Evolutionary conservation across 1,140 invertebrate genomes (phyloP), one percentile per base, ranked within the genome.

Genomic region (Dryas iulia): DNA sequence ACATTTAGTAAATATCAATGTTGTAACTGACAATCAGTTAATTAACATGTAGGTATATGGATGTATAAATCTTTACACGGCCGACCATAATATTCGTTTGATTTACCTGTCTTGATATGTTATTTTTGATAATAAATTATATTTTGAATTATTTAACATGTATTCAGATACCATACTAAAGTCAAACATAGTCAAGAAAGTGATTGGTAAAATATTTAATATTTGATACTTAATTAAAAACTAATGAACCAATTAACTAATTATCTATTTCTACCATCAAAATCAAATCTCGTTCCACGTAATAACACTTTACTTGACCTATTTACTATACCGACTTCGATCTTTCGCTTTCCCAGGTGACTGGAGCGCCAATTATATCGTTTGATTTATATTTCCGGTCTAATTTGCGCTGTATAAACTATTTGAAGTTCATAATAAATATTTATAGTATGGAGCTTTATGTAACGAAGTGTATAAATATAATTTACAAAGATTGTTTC

Each of bases 311-410:
- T n/a, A 33, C 28, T 63, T 63, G 61, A 63, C 61, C 61, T 33
- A 63, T 63, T 63, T 63, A 56, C 61, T 31, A 26, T 47, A 21
- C 28, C 47, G 47, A 63, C 61, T n/a, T n/a, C n/a, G n/a, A 21
- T 63, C 26, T 53, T 35, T 56, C 61, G 61, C 47, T 28, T 63
- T 12, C 30, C 61, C 61, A 63, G 61, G 56, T 58, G 56, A 58
- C 56, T 58, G 24, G 61, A 63, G 61, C 39, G 25, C 61, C 52
- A 63, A 63, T 63, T 63, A 63, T 63, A 54, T 31, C 52, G 28
- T 31, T 63, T 63, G 61, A 63, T 63, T 63, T 63, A 63, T 63
- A 63, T 63, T 63, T 63, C 61, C 52, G 61, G 61, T 54, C 26
- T 28, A 63, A 63, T 63, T 63, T 63, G 26, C 61, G 25, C 56